Percentiles rank a stretch among this genome's conserved stretches.
phyloP scores from a whole-genome alignment of 2,888 invertebrate genomes.

The Caradrina clavipalpis region DNA sequence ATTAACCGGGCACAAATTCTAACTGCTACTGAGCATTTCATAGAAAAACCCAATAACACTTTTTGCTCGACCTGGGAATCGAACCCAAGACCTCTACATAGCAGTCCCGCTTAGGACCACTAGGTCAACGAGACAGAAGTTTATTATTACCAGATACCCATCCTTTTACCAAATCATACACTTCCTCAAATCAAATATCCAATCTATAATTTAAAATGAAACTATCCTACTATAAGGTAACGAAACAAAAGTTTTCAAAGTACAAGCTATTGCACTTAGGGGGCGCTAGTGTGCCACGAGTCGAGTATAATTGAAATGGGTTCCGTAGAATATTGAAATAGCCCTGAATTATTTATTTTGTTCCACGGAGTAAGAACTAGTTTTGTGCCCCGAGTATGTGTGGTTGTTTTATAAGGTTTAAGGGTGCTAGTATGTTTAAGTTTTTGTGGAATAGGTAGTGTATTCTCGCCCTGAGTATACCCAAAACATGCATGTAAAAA shows the following conservation, averaged over 20 bases:
- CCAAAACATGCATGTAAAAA: too few relatives aligned
- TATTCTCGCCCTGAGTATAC: not conserved
- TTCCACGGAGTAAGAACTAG: constrained; percentile 23
- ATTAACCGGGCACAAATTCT: too few relatives aligned
- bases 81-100: too few relatives aligned
- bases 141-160: not conserved
- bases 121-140: too few relatives aligned
- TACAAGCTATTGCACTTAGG: constrained; percentile 61
- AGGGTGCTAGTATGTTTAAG: not conserved
- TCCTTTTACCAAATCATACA: not conserved
- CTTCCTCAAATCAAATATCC: constrained; percentile 11
- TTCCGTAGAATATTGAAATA: constrained; percentile 50
- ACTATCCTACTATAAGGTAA: constrained; percentile 17
- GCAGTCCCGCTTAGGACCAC: too few relatives aligned
- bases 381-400: constrained; percentile 16
- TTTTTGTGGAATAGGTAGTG: not conserved
- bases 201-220: constrained; percentile 47
- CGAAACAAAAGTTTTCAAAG: constrained; percentile 55
- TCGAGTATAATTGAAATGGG: constrained; percentile 60
- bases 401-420: constrained; percentile 1
- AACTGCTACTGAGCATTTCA: too few relatives aligned
- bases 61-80: too few relatives aligned
- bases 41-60: too few relatives aligned
- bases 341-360: constrained; percentile 53
- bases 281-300: constrained; percentile 40